phyloP scores from a whole-genome alignment of 2,888 invertebrate genomes.

The Hyposoter didymator region DNA sequence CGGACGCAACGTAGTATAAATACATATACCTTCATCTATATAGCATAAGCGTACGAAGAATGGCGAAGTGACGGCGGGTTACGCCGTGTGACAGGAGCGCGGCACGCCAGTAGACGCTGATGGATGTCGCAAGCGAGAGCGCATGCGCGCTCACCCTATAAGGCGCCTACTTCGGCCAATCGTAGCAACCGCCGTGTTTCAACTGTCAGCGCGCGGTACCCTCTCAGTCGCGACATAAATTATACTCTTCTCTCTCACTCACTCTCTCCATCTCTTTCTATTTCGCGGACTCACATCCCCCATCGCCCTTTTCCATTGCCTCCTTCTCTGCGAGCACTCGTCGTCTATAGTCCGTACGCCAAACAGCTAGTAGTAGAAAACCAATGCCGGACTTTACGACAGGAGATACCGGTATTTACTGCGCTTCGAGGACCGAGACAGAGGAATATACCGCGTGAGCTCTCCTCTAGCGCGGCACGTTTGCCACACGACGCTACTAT shows the following conservation, averaged over 20 bases:
- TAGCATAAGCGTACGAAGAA: slow-evolving; percentile 61
- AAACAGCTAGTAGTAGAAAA: slow-evolving; percentile 72
- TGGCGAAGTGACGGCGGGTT: slow-evolving; percentile 74
- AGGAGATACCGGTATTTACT: slow-evolving; percentile 78
- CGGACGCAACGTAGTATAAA: slow-evolving; percentile 33
- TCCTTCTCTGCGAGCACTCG: slow-evolving; percentile 21
- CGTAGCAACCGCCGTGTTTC: slow-evolving; percentile 81
- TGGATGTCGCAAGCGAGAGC: slow-evolving; percentile 81
- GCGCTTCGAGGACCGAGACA: slow-evolving; percentile 67
- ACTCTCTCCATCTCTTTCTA: slow-evolving; percentile 46
- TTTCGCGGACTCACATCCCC: slow-evolving; percentile 43
- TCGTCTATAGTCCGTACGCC: slow-evolving; percentile 23
- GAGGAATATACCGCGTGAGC: slow-evolving; percentile 58
- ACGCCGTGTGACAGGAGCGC: slow-evolving; percentile 78
- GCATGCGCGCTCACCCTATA: slow-evolving; percentile 83
- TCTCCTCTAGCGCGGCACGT: slow-evolving; percentile 67
- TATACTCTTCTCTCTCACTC: slow-evolving; percentile 73
- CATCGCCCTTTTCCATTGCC: slow-evolving; percentile 59
- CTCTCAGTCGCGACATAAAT: slow-evolving; percentile 80
- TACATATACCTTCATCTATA: slow-evolving; percentile 19
- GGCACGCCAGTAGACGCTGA: slow-evolving; percentile 80
- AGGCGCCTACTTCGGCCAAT: slow-evolving; percentile 81
- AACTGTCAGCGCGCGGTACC: slow-evolving; percentile 82
- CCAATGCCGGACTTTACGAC: slow-evolving; percentile 78
- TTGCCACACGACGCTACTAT: slow-evolving; percentile 71